Evolutionary conservation across 2,113 vertebrate genomes (phyloP).

Genomic region (Seriola quinqueradiata): DNA sequence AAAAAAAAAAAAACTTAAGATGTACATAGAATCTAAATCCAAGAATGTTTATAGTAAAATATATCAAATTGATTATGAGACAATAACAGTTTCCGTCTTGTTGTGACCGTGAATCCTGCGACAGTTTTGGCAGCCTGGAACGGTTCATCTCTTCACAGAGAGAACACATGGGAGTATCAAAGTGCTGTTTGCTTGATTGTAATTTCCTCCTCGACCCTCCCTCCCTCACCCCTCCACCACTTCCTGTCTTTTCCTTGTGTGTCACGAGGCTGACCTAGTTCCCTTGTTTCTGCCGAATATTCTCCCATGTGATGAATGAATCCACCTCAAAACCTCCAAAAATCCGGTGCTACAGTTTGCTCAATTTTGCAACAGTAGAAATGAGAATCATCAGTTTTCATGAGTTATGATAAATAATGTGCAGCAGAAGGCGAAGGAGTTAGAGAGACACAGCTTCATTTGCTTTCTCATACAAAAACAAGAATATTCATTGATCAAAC

Average conservation of each 20-base stretch:
- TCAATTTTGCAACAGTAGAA: conserved; percentile 41
- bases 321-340: background rate
- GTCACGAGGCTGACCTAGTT: conserved; percentile 23
- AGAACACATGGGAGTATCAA: conserved; percentile 68
- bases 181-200: conserved; percentile 76
- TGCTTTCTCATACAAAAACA: conserved; percentile 57
- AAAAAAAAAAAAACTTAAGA: background rate
- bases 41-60: conserved; percentile 35
- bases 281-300: background rate
- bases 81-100: conserved; percentile 23
- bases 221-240: conserved; percentile 11
- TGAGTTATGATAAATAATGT: conserved; percentile 15
- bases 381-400: background rate
- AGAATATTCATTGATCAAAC: conserved; percentile 15
- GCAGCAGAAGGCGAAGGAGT: conserved; percentile 17
- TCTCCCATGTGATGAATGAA: background rate
- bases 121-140: conserved; percentile 40
- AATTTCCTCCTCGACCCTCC: conserved; percentile 21
- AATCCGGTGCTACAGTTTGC: conserved; percentile 65
- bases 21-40: conserved; percentile 28
- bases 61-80: conserved; percentile 38
- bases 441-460: conserved; percentile 26
- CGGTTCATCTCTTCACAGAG: conserved; percentile 45
- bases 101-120: conserved; percentile 1
- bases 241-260: conserved; percentile 47